These are phyloP conservation scores for Pterostichus madidus DNA, from an alignment of 2,888 invertebrate genomes.

Conservation along the genomic window DNA sequence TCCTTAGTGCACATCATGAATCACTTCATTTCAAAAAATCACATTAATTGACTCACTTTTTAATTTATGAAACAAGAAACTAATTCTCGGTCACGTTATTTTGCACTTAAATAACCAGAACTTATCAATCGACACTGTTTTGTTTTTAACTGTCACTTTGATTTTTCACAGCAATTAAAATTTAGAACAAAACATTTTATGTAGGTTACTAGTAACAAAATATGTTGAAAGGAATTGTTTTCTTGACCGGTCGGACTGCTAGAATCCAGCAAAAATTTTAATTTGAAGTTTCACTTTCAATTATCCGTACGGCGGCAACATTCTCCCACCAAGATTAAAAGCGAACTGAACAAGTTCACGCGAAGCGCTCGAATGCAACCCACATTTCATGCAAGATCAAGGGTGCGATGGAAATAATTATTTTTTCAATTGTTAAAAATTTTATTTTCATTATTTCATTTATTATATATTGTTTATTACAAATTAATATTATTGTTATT, in stretches of 20 bases:
- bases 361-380: constrained; percentile 52
- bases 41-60: constrained; percentile 26
- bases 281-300: constrained; percentile 63
- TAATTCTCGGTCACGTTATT: not conserved
- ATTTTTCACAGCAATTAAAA: not conserved
- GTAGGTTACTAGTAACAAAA: not conserved
- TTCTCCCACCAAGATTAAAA: constrained; percentile 61
- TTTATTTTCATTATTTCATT: not conserved
- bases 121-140: not conserved
- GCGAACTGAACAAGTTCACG: constrained; percentile 43
- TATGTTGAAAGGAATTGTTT: constrained; percentile 39
- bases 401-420: constrained; percentile 22
- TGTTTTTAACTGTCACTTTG: not conserved
- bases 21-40: constrained; percentile 39
- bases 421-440: not conserved
- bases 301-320: constrained; percentile 52
- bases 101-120: constrained; percentile 13
- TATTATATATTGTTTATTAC: not conserved
- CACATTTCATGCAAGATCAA: constrained; percentile 33
- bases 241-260: constrained; percentile 23
- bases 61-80: constrained; percentile 30
- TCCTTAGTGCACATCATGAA: constrained; percentile 32
- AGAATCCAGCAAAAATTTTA: constrained; percentile 34
- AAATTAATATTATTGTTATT: no score
- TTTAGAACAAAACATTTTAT: constrained; percentile 8